Evolutionary conservation across 2,888 invertebrate species (phyloP).

Genomic region (Polylopha cassiicola): DNA sequence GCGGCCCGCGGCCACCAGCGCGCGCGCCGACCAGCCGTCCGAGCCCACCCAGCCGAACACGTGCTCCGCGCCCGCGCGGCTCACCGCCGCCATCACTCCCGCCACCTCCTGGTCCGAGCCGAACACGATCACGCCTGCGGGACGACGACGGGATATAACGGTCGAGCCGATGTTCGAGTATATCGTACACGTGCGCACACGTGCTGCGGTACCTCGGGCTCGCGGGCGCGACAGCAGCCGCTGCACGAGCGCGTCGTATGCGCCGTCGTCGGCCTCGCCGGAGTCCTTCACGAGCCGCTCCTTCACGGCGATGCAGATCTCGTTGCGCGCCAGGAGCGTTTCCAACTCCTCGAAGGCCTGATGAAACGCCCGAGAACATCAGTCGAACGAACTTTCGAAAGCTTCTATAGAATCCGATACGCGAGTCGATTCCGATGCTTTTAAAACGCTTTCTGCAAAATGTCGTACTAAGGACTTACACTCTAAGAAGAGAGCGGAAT

Average conservation of each 20-base stretch:
- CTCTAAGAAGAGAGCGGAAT: too few species aligned
- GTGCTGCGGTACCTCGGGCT: slow-evolving; percentile 93
- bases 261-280: slow-evolving; percentile 91
- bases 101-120: slow-evolving; percentile 98
- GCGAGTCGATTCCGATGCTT: too few species aligned
- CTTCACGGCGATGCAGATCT: slow-evolving; percentile 95
- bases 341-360: slow-evolving; percentile 96
- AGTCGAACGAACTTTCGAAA: too few species aligned
- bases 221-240: slow-evolving; percentile 88
- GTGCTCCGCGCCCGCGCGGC: slow-evolving; percentile 88
- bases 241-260: slow-evolving; percentile 91
- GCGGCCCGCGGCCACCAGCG: slow-evolving; percentile 89
- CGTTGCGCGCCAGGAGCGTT: slow-evolving; percentile 86
- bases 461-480: too few species aligned
- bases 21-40: slow-evolving; percentile 95
- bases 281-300: slow-evolving; percentile 96
- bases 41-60: slow-evolving; percentile 97
- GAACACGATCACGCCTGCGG: slow-evolving; percentile 92
- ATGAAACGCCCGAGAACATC: slow-evolving; percentile 37
- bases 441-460: too few species aligned
- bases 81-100: slow-evolving; percentile 94
- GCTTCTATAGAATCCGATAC: too few species aligned
- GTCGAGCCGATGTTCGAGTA: too few species aligned
- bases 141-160: too few species aligned
- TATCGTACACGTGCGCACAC: too few species aligned